These are phyloP conservation scores for Pomacea canaliculata DNA, from an alignment of 2,888 invertebrate species.

Conservation along the genomic window DNA sequence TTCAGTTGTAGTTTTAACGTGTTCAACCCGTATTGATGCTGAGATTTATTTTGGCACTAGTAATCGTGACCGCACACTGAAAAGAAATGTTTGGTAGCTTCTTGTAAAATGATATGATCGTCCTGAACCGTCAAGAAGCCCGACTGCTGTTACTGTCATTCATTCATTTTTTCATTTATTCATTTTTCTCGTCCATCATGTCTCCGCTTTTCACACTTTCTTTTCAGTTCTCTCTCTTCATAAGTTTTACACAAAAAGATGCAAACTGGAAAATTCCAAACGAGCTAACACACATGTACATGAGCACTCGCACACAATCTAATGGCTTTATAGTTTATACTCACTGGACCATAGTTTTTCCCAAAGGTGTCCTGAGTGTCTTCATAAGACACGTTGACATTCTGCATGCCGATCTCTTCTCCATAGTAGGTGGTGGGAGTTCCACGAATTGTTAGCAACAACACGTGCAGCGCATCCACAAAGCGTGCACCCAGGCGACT, in stretches of 20 bases:
- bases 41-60: no score
- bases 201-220: background rate
- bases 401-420: slow-evolving; percentile 87
- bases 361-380: slow-evolving; percentile 50
- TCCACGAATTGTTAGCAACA: slow-evolving; percentile 85
- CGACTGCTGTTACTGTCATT: background rate
- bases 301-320: background rate
- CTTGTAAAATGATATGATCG: background rate
- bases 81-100: no score
- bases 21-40: no score
- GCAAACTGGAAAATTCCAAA: background rate
- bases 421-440: slow-evolving; percentile 89
- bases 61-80: no score
- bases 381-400: slow-evolving; percentile 66
- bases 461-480: slow-evolving; percentile 84
- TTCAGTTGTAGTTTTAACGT: no score
- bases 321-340: background rate
- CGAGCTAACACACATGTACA: background rate
- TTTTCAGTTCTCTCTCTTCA: background rate
- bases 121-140: no score
- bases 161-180: background rate
- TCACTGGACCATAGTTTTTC: slow-evolving; percentile 27
- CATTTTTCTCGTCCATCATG: background rate
- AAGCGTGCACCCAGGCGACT: slow-evolving; percentile 77
- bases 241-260: no score